Evolutionary conservation across 2,888 invertebrate species (phyloP).

Genomic region (Agonopterix heracliana): DNA sequence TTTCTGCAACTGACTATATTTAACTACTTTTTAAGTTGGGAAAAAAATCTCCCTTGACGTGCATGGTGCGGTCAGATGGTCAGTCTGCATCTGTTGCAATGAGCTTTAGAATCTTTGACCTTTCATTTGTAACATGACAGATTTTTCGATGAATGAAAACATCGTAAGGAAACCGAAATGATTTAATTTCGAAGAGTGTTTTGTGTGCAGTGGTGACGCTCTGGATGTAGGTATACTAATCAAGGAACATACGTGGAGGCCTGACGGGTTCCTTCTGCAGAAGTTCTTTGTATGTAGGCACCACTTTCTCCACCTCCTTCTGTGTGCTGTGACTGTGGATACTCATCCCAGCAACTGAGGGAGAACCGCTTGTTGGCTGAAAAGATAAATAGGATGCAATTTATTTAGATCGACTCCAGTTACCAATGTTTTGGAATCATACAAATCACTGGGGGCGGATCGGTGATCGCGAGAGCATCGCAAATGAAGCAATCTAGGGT

Average conservation of each 20-base stretch:
- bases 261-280: slow-evolving; percentile 54
- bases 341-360: slow-evolving; percentile 56
- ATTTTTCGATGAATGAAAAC: no score
- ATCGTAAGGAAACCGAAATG: no score
- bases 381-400: neutral
- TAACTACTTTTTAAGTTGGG: neutral
- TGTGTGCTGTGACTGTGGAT: slow-evolving; percentile 56
- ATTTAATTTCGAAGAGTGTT: no score
- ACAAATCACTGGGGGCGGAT: no score
- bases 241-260: slow-evolving; percentile 38
- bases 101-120: neutral
- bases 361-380: slow-evolving; percentile 59
- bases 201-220: no score
- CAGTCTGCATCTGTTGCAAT: no score
- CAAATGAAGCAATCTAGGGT: no score
- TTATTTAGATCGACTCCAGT: neutral
- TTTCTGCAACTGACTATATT: no score
- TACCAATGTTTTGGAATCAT: no score
- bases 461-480: no score
- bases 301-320: slow-evolving; percentile 48
- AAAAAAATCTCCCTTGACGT: no score
- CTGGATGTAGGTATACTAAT: neutral
- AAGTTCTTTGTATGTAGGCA: slow-evolving; percentile 60
- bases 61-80: no score
- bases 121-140: neutral